A percentile compares a stretch with the other conserved stretches of the same genome.
These are phyloP conservation scores for Archilochus colubris DNA, from an alignment of 2,113 vertebrate genomes.

Conservation along the genomic window DNA sequence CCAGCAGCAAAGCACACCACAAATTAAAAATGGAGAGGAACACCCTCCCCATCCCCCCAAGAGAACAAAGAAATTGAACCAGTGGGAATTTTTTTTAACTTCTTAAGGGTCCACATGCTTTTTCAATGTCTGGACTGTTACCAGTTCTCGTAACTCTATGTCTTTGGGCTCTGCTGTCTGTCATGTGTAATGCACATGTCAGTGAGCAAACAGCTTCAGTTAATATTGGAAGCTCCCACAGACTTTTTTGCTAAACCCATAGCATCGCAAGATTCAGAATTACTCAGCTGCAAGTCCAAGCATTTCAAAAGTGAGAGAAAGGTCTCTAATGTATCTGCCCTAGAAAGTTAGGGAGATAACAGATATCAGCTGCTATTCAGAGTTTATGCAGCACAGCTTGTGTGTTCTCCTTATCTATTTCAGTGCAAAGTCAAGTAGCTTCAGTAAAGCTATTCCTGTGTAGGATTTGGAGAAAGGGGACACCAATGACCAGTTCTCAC, in stretches of 20 bases:
- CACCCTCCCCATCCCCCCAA: too few relatives aligned
- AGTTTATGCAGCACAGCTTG: not conserved
- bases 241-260: not conserved
- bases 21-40: slow-evolving; percentile 43
- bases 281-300: not conserved
- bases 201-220: not conserved
- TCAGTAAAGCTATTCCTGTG: not conserved
- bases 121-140: slow-evolving; percentile 16
- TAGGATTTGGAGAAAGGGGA: not conserved
- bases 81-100: not conserved
- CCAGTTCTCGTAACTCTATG: not conserved
- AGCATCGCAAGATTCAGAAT: not conserved
- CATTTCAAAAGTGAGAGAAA: not conserved
- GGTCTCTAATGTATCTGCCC: not conserved
- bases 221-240: not conserved
- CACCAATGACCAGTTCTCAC: not conserved
- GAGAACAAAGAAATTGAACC: slow-evolving; percentile 21
- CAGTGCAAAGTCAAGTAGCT: not conserved
- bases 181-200: not conserved
- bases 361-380: not conserved
- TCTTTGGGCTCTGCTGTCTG: slow-evolving; percentile 44
- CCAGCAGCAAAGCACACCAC: slow-evolving; percentile 16
- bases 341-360: not conserved
- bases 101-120: not conserved
- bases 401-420: not conserved